These are phyloP conservation scores for Orchesella cincta DNA, from an alignment of 1,140 invertebrate genomes.

Conservation along the genomic window DNA sequence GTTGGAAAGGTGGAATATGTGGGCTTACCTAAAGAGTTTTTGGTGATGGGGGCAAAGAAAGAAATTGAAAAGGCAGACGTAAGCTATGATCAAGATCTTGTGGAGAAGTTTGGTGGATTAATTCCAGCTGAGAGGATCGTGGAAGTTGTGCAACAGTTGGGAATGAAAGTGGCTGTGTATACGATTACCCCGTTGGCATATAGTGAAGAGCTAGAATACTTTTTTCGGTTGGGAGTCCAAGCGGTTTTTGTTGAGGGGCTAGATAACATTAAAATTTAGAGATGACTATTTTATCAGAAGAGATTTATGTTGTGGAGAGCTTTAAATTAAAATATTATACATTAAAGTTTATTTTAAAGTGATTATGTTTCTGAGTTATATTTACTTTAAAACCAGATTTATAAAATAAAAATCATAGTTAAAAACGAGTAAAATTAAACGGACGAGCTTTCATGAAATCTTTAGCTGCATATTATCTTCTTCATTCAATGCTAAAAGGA, in stretches of 20 bases:
- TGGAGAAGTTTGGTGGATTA: conserved; percentile 44
- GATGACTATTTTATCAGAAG: too few species aligned
- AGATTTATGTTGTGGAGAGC: too few species aligned
- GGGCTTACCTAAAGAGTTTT: conserved; percentile 44
- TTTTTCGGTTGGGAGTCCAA: conserved; percentile 25
- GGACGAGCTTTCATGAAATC: too few species aligned
- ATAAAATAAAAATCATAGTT: too few species aligned
- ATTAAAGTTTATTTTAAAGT: too few species aligned
- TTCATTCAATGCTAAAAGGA: too few species aligned
- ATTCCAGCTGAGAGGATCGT: conserved; percentile 36
- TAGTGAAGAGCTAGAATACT: conserved; percentile 19
- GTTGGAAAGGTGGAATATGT: conserved; percentile 27
- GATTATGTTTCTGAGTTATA: too few species aligned
- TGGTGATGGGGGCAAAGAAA: conserved; percentile 38
- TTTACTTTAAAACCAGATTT: too few species aligned
- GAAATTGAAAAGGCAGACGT: conserved; percentile 10
- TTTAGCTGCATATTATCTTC: too few species aligned
- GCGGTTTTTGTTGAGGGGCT: conserved; percentile 32
- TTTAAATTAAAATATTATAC: background rate
- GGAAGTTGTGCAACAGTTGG: conserved; percentile 36
- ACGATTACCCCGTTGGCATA: conserved; percentile 44
- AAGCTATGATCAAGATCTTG: background rate
- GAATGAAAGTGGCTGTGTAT: conserved; percentile 39
- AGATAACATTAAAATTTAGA: too few species aligned
- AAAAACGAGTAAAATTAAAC: too few species aligned